phyloP scores from a whole-genome alignment of 2,888 invertebrate genomes.

The Eremobia ochroleuca region DNA sequence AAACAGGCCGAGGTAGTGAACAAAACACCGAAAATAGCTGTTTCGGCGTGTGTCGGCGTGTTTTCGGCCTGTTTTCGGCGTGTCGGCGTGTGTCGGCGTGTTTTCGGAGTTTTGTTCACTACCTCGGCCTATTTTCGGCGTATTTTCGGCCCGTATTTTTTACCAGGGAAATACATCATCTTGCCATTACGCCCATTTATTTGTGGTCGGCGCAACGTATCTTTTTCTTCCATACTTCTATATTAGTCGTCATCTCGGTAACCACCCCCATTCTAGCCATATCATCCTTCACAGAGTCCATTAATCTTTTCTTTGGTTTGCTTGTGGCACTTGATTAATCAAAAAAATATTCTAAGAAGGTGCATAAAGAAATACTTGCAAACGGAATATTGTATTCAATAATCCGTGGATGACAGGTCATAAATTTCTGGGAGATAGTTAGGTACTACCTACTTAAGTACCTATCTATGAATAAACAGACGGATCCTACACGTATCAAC shows the following conservation, averaged over 20 bases:
- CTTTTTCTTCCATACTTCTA: not conserved
- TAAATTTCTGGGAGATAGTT: slow-evolving; percentile 1
- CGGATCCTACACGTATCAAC: not conserved
- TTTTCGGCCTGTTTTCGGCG: too few species aligned
- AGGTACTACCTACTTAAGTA: not conserved
- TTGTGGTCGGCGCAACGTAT: not conserved
- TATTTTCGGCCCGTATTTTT: too few species aligned
- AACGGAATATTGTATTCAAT: slow-evolving; percentile 4
- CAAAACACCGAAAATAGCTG: too few species aligned
- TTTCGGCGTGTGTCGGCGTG: too few species aligned
- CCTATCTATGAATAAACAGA: not conserved
- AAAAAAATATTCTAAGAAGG: not conserved
- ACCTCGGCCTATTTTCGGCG: too few species aligned
- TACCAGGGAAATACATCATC: too few species aligned
- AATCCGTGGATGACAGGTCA: not conserved
- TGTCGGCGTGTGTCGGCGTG: too few species aligned
- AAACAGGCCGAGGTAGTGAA: too few species aligned
- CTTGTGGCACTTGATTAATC: not conserved
- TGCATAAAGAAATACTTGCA: not conserved
- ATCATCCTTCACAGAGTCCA: not conserved
- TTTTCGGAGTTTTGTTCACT: too few species aligned
- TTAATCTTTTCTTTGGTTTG: not conserved
- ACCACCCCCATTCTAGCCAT: too few species aligned
- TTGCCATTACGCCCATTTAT: not conserved
- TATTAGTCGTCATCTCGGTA: too few species aligned